Base-by-base conservation (phyloP, 2,113 vertebrate species). In the Macheiramphus alcinus region DNA sequence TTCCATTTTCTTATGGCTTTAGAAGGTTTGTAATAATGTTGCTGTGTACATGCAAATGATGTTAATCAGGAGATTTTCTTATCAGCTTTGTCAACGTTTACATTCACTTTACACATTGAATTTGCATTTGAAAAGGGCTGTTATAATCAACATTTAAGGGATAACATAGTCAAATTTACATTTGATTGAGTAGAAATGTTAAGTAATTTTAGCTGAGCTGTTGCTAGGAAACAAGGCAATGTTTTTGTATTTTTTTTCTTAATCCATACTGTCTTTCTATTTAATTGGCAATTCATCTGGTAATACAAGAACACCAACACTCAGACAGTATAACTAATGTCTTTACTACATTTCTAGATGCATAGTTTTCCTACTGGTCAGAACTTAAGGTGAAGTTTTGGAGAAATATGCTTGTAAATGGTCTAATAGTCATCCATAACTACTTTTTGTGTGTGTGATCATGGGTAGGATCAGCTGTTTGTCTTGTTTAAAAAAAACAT, bases 71-170 rank as follows among this genome's bases (percentile, higher is more conserved):
- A 97, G 86, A 95, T 98, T 98, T 97, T 97, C 52, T 11, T 97
- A 95, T 97, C 95, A 97, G 94, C 98, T 97, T 98, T 98, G 97
- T 98, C 97, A 98, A 98, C 98, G 97, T 98, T 98, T 98, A 98
- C 95, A 97, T 98, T 98, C 98, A 97, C 97, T 98, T 98, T 98
- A 97, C 95, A 97, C 97, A 94, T 63, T 94, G 75, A 93, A 98
- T 98, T 98, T 98, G 96, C 98, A 98, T 98, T 96, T 98, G 97
- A 98, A 98, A 98, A 97, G 96, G 90, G 50, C 95, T 96, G 92
- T 94, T 98, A 97, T 97, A 98, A 98, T 98, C 98, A 98, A 98
- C 98, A 97, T 98, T 98, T 98, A 98, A 98, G 94, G 96, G 97
- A 98, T 98, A 98, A 96, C 97, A 98, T 97, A 96, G 94, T 98